Evolutionary conservation across 2,888 invertebrate species (phyloP), one percentile per base, ranked within the genome.

Genomic region (Desoria tigrina): DNA sequence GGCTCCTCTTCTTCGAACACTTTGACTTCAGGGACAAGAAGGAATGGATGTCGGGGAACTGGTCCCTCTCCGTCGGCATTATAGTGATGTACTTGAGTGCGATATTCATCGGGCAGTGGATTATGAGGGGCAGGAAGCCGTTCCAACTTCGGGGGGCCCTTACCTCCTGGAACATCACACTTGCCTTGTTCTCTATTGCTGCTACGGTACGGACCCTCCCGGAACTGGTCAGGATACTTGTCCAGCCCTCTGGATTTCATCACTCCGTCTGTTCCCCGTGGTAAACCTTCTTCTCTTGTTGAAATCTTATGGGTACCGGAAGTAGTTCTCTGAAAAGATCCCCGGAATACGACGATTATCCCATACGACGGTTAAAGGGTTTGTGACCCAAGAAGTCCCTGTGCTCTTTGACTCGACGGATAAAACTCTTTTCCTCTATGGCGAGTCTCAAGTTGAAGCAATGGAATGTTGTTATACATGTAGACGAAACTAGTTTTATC

Each of bases 221-320:
- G 14, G 70, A 72, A 45, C 63, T 72, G 27, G 60, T 65, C 26
- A 51, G 42, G 27, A 66, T 66, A 39, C 56, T 69, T 18, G 24
- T 53, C 14, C 49, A 58, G 37, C 63, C 63, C 7, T 23, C 61
- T 50, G 71, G 71, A 59, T 68, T 66, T 39, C 68, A 71, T 57
- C 67, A 70, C 53, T 62, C 67, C 51, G 70, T 66, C 51, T 71
- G 71, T 57, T 66, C 66, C 18, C 63, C 71, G 7, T 71, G 71
- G 71, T 71, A 61, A 66, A 59, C 39, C 23, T 7, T 16, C 9
- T 9, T 11, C 9, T 39, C 9, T 9, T 39, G 9, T 39, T 39
- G 9, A 16, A 39, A 39, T n/a, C n/a, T n/a, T n/a, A n/a, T n/a
- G n/a, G n/a, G n/a, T n/a, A n/a, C n/a, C n/a, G n/a, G n/a, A n/a